Conservation (phyloP, 2,888 invertebrate genomes). For the Leptothorax acervorum region DNA sequence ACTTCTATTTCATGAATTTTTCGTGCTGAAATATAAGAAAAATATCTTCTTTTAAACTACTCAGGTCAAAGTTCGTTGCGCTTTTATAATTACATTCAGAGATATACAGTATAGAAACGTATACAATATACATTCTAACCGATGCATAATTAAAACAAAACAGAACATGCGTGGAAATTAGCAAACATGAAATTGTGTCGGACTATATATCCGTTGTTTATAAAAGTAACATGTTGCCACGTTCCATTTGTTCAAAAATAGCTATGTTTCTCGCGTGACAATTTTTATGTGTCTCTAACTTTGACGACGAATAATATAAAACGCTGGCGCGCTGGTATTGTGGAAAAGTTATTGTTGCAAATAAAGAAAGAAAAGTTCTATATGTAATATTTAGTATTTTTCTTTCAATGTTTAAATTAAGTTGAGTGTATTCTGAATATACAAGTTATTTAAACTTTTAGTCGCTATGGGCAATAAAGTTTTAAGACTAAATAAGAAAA, state of each 20-base stretch:
- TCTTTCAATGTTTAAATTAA: constrained; percentile 16
- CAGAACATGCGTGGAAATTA: constrained; percentile 34
- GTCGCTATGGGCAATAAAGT: neutral
- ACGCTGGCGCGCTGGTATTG: neutral
- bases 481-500: constrained; percentile 2
- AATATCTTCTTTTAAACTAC: constrained; percentile 6
- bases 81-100: constrained; percentile 23
- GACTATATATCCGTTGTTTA: constrained; percentile 32
- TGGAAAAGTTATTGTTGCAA: neutral
- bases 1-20: neutral
- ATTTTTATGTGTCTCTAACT: constrained; percentile 33
- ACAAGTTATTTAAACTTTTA: constrained; percentile 13
- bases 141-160: constrained; percentile 54
- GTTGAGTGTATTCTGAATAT: neutral
- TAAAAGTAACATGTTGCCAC: constrained; percentile 38
- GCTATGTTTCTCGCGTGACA: constrained; percentile 25
- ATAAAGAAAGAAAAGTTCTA: neutral
- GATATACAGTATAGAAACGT: neutral
- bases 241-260: constrained; percentile 29
- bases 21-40: neutral
- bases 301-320: constrained; percentile 36
- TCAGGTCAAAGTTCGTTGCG: constrained; percentile 20
- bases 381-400: neutral
- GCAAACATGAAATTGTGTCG: constrained; percentile 39
- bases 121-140: constrained; percentile 16